Evolutionary conservation across 1,140 invertebrate genomes (phyloP).

Genomic region (Copidosoma floridanum): DNA sequence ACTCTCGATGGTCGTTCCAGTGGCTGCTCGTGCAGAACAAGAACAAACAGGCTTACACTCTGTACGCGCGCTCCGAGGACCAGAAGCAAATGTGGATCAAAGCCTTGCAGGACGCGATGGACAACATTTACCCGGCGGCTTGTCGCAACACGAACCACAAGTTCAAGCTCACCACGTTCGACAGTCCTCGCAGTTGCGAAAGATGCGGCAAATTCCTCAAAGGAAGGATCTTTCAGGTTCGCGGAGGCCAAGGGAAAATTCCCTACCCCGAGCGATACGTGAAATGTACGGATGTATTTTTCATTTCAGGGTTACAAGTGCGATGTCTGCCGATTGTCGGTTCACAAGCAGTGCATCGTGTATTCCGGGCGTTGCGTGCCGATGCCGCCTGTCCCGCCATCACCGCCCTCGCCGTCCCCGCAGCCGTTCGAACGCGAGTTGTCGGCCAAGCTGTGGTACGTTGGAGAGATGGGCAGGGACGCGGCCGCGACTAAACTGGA

Average conservation of each 20-base stretch:
- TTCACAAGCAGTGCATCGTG: constrained; percentile 76
- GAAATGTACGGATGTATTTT: neutral
- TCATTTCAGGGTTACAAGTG: constrained; percentile 72
- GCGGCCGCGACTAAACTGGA: constrained; percentile 76
- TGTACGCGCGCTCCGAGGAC: constrained; percentile 87
- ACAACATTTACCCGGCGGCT: constrained; percentile 82
- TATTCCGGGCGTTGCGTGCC: constrained; percentile 70
- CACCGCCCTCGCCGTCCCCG: constrained; percentile 56
- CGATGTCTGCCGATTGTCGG: constrained; percentile 68
- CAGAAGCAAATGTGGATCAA: constrained; percentile 88
- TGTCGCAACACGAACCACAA: constrained; percentile 79
- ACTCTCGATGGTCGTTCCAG: constrained; percentile 75
- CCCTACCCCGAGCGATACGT: no score
- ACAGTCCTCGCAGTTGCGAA: constrained; percentile 75
- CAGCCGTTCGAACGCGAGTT: constrained; percentile 59
- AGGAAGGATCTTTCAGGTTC: constrained; percentile 81
- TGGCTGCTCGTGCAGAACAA: constrained; percentile 83
- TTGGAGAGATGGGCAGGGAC: constrained; percentile 85
- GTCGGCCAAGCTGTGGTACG: constrained; percentile 70
- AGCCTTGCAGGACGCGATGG: constrained; percentile 88
- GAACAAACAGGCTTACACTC: constrained; percentile 80
- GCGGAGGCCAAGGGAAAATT: neutral
- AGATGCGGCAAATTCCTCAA: constrained; percentile 86
- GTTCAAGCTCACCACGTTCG: constrained; percentile 85
- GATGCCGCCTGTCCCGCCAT: constrained; percentile 58